Conservation (phyloP, 53 echinoderm and acorn worm species). For the Mesocentrotus franciscanus region DNA sequence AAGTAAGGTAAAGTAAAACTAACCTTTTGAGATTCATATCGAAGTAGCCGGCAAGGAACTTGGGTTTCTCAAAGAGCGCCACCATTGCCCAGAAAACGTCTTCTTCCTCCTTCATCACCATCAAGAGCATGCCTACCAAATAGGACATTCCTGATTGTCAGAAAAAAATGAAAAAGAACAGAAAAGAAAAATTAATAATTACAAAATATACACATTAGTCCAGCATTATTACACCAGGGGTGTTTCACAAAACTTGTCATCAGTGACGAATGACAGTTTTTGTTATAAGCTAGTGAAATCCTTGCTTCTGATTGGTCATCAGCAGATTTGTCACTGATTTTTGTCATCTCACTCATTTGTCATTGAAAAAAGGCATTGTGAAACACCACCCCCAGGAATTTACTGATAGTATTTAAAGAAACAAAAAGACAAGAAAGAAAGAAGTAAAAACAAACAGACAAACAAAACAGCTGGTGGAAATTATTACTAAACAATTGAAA, state of each 20-base stretch:
- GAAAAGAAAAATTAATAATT: neutral
- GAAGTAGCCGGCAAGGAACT: constrained; percentile 94
- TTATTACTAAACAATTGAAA: too few species aligned
- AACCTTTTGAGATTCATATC: constrained; percentile 86
- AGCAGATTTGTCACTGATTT: too few species aligned
- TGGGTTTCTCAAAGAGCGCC: constrained; percentile 96
- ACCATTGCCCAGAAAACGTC: constrained; percentile 98
- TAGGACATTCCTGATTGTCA: constrained; percentile 89
- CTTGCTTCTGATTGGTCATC: too few species aligned
- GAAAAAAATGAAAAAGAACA: neutral
- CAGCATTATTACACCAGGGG: too few species aligned
- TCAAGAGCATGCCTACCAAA: constrained; percentile 93
- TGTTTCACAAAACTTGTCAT: too few species aligned
- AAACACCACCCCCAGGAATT: neutral
- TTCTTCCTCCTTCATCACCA: constrained; percentile 90
- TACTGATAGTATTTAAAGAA: neutral
- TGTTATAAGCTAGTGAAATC: too few species aligned
- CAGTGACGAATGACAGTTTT: too few species aligned
- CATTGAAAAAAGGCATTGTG: too few species aligned
- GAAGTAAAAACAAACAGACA: too few species aligned
- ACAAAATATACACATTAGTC: neutral
- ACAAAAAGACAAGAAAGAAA: too few species aligned
- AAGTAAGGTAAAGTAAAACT: neutral
- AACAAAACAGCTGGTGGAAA: too few species aligned
- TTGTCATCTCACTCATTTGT: too few species aligned